Evolutionary conservation across 2,113 vertebrate species (phyloP), one percentile per base, ranked within the genome.

Genomic region (Tapirus terrestris): DNA sequence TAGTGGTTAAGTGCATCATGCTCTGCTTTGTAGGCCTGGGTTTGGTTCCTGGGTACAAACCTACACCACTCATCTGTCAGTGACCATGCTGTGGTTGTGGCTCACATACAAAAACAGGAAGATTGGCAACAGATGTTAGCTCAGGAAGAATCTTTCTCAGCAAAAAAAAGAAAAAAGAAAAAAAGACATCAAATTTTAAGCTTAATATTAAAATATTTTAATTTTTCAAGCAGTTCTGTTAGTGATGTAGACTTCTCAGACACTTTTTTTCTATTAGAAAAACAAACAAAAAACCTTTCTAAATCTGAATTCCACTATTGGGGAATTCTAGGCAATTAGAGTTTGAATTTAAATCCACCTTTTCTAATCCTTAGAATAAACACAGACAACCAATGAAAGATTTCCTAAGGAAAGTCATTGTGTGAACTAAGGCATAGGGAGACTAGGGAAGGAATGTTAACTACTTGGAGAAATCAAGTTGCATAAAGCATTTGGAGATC

Each of bases 361-460:
- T 96, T 85, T 82, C 51, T 61, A 86, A 56, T n/a, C 65, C 29
- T 84, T 39, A 73, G 25, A 56, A 43, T 51, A 80, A 95, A 89
- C 51, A 93, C 80, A 65, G 29, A 77, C 21, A 79, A 97, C 60
- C 4, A 51, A 56, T 75, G 27, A 75, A 84, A 81, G 25, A 65
- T 96, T 94, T 91, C 27, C 25, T 51, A 79, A 75, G 36, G 56
- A 96, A 73, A 43, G 17, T 63, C 76, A 68, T 33, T 58, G 1
- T 72, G 51, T 92, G n/a, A 94, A 68, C 39, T 25, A 33, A 90
- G 25, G 10, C 23, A 67, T 29, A 67, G 48, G 63, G 5, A 11
- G 2, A 60, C 17, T 75, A 72, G 13, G 4, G 11, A 48, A 94
- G 43, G 36, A 73, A 76, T 83, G 13, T 87, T 81, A 85, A 92